These are phyloP conservation scores for Propithecus coquereli DNA, from an alignment of 2,113 vertebrate species.

Conservation along the genomic window DNA sequence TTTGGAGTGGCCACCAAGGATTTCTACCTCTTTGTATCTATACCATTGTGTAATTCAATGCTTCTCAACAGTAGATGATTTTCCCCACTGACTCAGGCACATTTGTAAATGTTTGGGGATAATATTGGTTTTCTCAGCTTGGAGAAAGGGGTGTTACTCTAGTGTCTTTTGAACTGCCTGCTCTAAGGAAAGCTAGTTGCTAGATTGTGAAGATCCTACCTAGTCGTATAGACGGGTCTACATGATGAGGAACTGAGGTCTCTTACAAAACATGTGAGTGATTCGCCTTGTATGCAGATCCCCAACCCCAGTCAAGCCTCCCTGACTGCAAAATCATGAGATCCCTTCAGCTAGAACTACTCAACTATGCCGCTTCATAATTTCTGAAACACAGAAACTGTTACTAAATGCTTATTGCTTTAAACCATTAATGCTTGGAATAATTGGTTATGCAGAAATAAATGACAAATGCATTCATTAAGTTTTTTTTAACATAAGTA, in stretches of 20 bases:
- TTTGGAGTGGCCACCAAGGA: neutral
- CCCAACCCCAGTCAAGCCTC: neutral
- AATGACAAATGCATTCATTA: neutral
- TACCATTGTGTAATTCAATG: neutral
- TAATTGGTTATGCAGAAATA: neutral
- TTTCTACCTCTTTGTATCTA: neutral
- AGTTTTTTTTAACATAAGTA: neutral
- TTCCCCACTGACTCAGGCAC: neutral
- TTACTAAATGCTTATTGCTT: neutral
- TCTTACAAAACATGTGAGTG: neutral
- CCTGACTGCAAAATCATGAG: neutral
- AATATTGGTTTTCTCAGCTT: neutral
- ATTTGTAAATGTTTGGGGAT: neutral
- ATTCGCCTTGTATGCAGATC: neutral
- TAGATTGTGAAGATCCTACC: neutral
- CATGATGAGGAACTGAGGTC: neutral
- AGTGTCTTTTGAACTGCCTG: neutral
- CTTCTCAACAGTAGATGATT: neutral
- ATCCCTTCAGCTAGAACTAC: neutral
- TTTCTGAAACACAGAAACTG: neutral
- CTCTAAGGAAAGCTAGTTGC: neutral
- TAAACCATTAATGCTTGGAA: neutral
- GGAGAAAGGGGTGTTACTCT: neutral
- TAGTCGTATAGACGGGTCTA: neutral
- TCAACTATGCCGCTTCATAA: neutral